Percentiles rank a stretch among this genome's conserved stretches.
phyloP scores from a whole-genome alignment of 92 coral and sea anemone genomes.

The Zoanthus gigantus region DNA sequence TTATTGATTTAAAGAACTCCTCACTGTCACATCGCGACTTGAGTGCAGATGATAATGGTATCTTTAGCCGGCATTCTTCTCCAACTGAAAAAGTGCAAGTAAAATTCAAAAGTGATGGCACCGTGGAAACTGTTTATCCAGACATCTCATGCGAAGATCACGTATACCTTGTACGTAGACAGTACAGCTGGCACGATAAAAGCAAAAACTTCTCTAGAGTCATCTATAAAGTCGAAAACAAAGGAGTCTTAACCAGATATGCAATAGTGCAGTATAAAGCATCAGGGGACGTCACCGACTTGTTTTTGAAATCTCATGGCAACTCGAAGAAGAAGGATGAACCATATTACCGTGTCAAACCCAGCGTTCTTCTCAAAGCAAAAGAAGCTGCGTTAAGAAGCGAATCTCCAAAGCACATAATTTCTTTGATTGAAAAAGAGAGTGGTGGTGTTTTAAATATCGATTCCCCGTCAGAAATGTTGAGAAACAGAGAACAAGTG shows the following conservation, averaged over 20 bases:
- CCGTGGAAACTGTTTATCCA: constrained; percentile 5
- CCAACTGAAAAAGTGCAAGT: constrained; percentile 41
- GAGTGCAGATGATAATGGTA: constrained; percentile 46
- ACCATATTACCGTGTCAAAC: constrained; percentile 53
- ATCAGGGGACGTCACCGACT: not conserved
- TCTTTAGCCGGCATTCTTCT: constrained; percentile 49
- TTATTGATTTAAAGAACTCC: constrained; percentile 33
- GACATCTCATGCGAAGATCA: constrained; percentile 4
- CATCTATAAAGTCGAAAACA: constrained; percentile 56
- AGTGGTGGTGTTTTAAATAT: constrained; percentile 48
- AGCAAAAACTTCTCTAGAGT: constrained; percentile 35
- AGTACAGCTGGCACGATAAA: constrained; percentile 70
- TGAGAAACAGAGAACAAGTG: constrained; percentile 57
- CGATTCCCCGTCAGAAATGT: constrained; percentile 32
- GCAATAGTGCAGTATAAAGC: constrained; percentile 71
- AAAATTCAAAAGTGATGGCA: constrained; percentile 6
- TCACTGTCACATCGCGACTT: constrained; percentile 33
- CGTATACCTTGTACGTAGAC: constrained; percentile 46
- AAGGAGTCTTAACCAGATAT: constrained; percentile 36
- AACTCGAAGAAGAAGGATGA: constrained; percentile 45
- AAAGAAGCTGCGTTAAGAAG: constrained; percentile 25
- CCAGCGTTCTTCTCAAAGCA: constrained; percentile 45
- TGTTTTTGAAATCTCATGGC: constrained; percentile 45
- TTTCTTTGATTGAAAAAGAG: constrained; percentile 26
- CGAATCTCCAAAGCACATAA: constrained; percentile 42